Percentiles rank a stretch among this genome's conserved stretches.
These are phyloP conservation scores for Stegodyphus dumicola DNA, from an alignment of 1,140 invertebrate genomes.

Conservation along the genomic window DNA sequence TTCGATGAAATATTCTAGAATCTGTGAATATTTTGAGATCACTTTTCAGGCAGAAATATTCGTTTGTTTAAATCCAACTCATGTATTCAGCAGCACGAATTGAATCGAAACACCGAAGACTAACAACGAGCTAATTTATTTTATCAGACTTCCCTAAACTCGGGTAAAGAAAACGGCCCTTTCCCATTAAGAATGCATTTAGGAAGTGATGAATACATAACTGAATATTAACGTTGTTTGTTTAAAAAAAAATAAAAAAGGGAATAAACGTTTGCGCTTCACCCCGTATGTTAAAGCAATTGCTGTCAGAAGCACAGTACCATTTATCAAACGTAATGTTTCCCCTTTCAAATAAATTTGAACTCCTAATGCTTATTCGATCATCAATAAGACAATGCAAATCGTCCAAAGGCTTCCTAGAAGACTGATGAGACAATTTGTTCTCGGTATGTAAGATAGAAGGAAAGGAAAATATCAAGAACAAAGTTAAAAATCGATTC, in stretches of 20 bases:
- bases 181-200: too few relatives aligned
- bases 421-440: conserved; percentile 46
- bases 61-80: too few relatives aligned
- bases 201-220: conserved; percentile 33
- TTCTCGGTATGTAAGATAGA: not conserved
- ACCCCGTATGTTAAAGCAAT: conserved; percentile 21
- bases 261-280: not conserved
- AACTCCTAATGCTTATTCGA: conserved; percentile 55
- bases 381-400: conserved; percentile 53
- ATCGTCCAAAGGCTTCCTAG: conserved; percentile 6
- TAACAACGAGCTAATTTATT: too few relatives aligned
- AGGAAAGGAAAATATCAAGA: too few relatives aligned
- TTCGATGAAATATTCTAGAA: too few relatives aligned
- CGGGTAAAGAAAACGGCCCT: too few relatives aligned
- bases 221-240: conserved; percentile 48
- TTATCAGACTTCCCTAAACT: too few relatives aligned
- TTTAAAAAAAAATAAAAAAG: not conserved
- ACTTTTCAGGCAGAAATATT: too few relatives aligned
- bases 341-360: conserved; percentile 53
- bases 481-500: too few relatives aligned
- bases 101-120: too few relatives aligned
- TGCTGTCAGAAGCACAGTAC: conserved; percentile 31
- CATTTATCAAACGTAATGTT: conserved; percentile 51
- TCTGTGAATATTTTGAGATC: too few relatives aligned
- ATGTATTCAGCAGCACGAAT: too few relatives aligned